Percentiles rank a stretch among this genome's conserved stretches.
These are phyloP conservation scores for Choreutis nemorana DNA, from an alignment of 2,888 invertebrate genomes.

Conservation along the genomic window DNA sequence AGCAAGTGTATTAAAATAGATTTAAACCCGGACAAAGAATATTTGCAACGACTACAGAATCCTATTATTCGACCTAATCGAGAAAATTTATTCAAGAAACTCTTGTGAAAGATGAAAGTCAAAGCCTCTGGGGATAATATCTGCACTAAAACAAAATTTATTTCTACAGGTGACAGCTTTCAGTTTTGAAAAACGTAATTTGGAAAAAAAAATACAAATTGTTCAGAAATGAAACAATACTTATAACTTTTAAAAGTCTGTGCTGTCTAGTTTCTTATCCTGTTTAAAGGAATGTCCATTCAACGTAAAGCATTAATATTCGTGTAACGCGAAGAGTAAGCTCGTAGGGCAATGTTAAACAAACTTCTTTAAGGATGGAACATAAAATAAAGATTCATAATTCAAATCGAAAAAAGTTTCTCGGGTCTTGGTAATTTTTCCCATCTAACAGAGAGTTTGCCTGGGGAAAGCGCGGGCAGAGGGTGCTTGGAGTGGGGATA, in stretches of 20 bases:
- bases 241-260: constrained; percentile 3
- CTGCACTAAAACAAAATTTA: no score
- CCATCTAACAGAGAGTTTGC: constrained; percentile 61
- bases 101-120: constrained; percentile 44
- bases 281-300: constrained; percentile 18
- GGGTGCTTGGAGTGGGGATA: constrained; percentile 60
- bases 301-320: constrained; percentile 40
- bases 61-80: constrained; percentile 38
- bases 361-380: constrained; percentile 50
- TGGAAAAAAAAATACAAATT: no score
- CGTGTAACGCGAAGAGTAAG: constrained; percentile 36
- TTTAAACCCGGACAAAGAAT: no score
- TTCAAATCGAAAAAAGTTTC: constrained; percentile 66
- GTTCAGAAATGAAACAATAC: no score
- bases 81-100: constrained; percentile 46
- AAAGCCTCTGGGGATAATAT: constrained; percentile 38
- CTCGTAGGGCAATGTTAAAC: constrained; percentile 44
- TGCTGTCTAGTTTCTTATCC: constrained; percentile 5
- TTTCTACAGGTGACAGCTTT: no score
- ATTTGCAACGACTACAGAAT: constrained; percentile 27
- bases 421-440: constrained; percentile 57
- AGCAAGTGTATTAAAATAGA: no score
- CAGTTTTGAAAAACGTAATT: no score
- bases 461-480: constrained; percentile 52
- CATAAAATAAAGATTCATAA: constrained; percentile 65